Conservation (phyloP, 1,140 invertebrate genomes). For the Geopemphigus sp. region DNA sequence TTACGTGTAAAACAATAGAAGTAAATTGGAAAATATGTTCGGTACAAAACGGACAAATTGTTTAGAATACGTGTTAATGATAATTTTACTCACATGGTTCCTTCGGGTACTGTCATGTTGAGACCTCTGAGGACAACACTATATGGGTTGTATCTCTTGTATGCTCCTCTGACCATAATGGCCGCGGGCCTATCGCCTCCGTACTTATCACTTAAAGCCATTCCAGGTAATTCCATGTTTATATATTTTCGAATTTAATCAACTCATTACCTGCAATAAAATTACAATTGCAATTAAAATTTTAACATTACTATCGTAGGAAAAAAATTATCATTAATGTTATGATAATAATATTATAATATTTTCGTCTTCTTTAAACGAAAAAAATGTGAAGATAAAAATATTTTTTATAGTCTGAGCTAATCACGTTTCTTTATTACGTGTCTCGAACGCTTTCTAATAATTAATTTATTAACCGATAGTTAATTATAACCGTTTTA, state of each 20-base stretch:
- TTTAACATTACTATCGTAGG: background rate
- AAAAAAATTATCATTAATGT: background rate
- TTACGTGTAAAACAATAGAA: background rate
- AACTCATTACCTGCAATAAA: slow-evolving; percentile 40
- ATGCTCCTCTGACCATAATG: slow-evolving; percentile 50
- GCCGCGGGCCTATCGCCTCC: slow-evolving; percentile 39
- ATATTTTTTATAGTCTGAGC: no score
- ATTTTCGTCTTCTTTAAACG: background rate
- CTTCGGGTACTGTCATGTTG: slow-evolving; percentile 54
- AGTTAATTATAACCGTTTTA: background rate
- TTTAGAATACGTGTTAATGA: no score
- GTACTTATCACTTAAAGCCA: slow-evolving; percentile 28
- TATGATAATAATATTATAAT: background rate
- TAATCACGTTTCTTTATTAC: no score
- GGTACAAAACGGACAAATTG: no score
- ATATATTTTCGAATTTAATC: slow-evolving; percentile 1
- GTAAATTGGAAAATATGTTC: no score
- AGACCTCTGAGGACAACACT: slow-evolving; percentile 53
- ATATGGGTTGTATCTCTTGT: slow-evolving; percentile 52
- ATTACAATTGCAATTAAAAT: no score
- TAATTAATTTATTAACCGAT: background rate
- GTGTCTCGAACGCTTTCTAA: background rate
- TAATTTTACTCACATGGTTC: slow-evolving; percentile 53
- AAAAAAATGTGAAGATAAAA: no score
- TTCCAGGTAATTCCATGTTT: slow-evolving; percentile 31